phyloP scores from a whole-genome alignment of 2,113 vertebrate species.

The Carlito syrichta region DNA sequence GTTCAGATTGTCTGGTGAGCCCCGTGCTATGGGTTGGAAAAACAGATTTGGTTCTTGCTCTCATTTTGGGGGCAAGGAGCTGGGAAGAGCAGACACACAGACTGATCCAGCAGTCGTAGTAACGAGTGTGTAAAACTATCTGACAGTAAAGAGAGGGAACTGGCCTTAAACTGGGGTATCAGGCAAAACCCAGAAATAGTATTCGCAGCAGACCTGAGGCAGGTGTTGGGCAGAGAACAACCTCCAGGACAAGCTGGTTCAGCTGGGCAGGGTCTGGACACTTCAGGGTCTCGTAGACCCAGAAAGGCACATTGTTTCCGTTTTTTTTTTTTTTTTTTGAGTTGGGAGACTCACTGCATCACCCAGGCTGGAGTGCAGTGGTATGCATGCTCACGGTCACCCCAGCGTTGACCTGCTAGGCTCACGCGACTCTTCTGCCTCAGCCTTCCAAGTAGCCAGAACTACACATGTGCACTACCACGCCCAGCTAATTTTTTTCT shows the following conservation, averaged over 20 bases:
- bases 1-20: background rate
- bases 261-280: background rate
- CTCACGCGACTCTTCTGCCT: no score
- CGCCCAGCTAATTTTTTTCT: no score
- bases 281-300: background rate
- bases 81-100: no score
- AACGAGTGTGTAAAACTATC: rapidly evolving
- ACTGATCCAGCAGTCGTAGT: background rate
- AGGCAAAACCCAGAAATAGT: background rate
- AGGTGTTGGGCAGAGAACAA: background rate
- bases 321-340: no score
- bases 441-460: no score
- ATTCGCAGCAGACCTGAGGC: background rate
- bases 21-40: rapidly evolving
- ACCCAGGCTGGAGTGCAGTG: no score
- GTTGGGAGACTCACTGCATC: no score
- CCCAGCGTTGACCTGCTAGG: no score
- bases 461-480: no score
- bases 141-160: background rate
- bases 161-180: background rate
- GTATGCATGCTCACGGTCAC: no score
- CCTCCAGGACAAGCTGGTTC: rapidly evolving
- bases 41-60: background rate
- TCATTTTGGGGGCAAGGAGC: no score
- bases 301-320: no score